Conservation (phyloP, 2,888 invertebrate species). For the Drosophila prolongata region DNA sequence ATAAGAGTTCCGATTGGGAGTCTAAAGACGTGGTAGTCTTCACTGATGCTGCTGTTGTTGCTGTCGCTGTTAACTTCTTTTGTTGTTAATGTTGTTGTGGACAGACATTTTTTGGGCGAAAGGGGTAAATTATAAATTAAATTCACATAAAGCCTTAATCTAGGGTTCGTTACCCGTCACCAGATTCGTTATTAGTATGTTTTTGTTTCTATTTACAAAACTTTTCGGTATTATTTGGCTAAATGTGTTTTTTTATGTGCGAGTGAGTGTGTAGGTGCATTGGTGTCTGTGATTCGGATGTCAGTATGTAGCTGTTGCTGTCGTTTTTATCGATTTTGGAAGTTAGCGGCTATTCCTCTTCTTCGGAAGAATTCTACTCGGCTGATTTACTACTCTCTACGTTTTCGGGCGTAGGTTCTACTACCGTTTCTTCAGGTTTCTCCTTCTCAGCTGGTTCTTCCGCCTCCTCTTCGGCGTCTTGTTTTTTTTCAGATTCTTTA, state of each 20-base stretch:
- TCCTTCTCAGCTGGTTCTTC: neutral
- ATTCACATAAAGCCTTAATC: slow-evolving; percentile 20
- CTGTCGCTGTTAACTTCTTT: slow-evolving; percentile 40
- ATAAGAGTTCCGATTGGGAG: slow-evolving; percentile 50
- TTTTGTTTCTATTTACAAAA: slow-evolving; percentile 65
- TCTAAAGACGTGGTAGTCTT: slow-evolving; percentile 11
- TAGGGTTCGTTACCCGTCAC: slow-evolving; percentile 54
- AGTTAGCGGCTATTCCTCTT: slow-evolving; percentile 27
- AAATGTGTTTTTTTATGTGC: slow-evolving; percentile 36
- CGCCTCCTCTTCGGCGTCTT: slow-evolving; percentile 4
- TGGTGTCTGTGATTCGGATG: slow-evolving; percentile 18
- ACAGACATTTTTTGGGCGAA: slow-evolving; percentile 5
- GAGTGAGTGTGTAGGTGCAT: slow-evolving; percentile 24
- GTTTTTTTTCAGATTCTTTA: neutral
- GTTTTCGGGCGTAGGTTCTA: slow-evolving; percentile 5
- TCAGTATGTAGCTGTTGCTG: slow-evolving; percentile 22
- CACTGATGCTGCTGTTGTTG: slow-evolving; percentile 7
- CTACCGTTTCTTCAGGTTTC: slow-evolving; percentile 6
- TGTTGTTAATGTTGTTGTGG: neutral
- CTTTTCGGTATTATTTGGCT: slow-evolving; percentile 54
- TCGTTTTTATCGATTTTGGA: slow-evolving; percentile 16
- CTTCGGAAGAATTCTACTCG: slow-evolving; percentile 32
- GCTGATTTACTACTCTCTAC: slow-evolving; percentile 15
- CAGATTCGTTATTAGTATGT: slow-evolving; percentile 52
- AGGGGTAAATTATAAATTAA: slow-evolving; percentile 5